Evolutionary conservation across 2,113 vertebrate species (phyloP), one percentile per base, ranked within the genome.

Genomic region (Ameiurus melas): DNA sequence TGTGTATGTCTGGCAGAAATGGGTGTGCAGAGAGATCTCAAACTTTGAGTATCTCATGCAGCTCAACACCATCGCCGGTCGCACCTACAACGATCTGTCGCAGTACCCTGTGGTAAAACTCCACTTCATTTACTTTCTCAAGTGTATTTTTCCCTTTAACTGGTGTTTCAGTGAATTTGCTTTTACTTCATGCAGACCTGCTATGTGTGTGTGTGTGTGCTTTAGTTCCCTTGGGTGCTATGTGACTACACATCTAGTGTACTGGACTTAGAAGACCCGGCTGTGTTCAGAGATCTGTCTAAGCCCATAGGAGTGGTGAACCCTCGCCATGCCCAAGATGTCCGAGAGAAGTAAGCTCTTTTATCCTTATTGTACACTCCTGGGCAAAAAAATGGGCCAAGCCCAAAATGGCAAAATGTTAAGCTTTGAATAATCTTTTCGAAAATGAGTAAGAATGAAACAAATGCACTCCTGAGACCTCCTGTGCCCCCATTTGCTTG

Each of bases 21-120:
- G 98, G 98, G 96, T 99, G 0, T 96, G 92, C 92, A 95, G 97
- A 92, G 97, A 99, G 92, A 99, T 99, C 90, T 99, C 98, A 92
- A 99, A 99, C 93, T 99, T 99, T 0, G 98, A 99, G 91, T 99
- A 99, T 93, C 95, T 99, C 90, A 99, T 99, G 98, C 97, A 99
- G 88, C 96, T 99, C 43, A 99, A 99, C 93, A 99, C 98, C 33
- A 99, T 99, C 0, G 95, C 98, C 0, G 98, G 98, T 0, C 96
- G 98, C 86, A 99, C 98, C 68, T 99, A 99, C 95, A 99, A 98
- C 0, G 98, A 99, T 95, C 94, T 99, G 85, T 99, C 98, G 0
- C 98, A 99, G 93, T 99, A 99, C 92, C 98, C 98, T 0, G 98
- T 99, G 97, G 98, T 99, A 91, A 97, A 97, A 84, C 10, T 58